Base-by-base conservation (phyloP, 2,888 invertebrate genomes). In the Trichopria drosophilae region DNA sequence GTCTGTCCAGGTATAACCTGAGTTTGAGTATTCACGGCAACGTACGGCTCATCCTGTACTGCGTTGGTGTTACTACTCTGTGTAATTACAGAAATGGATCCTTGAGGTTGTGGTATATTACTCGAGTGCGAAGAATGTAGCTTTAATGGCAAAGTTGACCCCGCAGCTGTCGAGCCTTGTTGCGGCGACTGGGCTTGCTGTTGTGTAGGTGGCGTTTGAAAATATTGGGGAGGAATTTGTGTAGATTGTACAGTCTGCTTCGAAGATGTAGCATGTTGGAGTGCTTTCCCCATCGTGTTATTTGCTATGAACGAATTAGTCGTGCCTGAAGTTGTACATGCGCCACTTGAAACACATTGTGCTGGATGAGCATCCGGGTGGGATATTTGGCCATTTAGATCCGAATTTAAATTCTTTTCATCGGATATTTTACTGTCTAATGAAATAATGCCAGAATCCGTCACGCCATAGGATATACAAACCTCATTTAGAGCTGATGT, bases 121-220 rank as follows among this genome's bases (percentile, higher is more conserved):
- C 78, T 81, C 35, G 75, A 76, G 51, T 76, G 77, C 47, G 79
- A 63, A 41, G 77, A 77, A 67, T 82, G 83, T 62, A 82, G 76
- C 76, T 81, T 82, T 12, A 81, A 77, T 26, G 83, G 82, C 61
- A 83, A 75, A n/a, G 83, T 82, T 1, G 82, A 76, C n/a, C 82
- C 83, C 60, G 82, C 83, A 19, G 78, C 78, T 61, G 78, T 79
- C 49, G 79, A 79, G 58, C 80, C 79, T 58, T 78, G 75, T 55
- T 81, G 76, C 45, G 63, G 65, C 22, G 56, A 80, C 64, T 71
- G 55, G 48, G 73, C 44, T 51, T 49, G 51, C 37, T 56, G 56
- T 12, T 59, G 65, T 13, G 32, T 13, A n/a, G 10, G 7, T 12
- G 32, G 13, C 9, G 32, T 12, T 13, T 32, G 32, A 2, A 12